Evolutionary conservation across 2,113 vertebrate genomes (phyloP), one percentile per base, ranked within the genome.

Genomic region (Hiodon tergisus): DNA sequence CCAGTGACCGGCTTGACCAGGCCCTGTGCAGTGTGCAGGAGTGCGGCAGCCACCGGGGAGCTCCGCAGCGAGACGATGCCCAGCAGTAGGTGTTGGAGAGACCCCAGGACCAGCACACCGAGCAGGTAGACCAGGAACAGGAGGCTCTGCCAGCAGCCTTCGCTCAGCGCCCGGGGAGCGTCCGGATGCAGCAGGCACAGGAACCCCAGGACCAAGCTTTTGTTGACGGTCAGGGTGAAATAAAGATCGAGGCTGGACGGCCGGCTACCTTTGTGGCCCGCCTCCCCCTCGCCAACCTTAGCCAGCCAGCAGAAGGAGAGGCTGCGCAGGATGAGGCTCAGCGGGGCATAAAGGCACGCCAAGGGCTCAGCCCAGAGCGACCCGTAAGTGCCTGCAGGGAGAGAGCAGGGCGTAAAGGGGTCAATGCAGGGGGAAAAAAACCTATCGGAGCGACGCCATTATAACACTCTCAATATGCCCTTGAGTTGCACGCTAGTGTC

Each of bases 141-240:
- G 68, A 93, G 83, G 60, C 72, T 88, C 62, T 80, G 79, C 91
- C 92, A 93, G 85, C 71, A 90, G 76, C 88, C 82, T 2, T 67
- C 66, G 6, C 46, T 72, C 73, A 91, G 67, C 10, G 86, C 88
- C 16, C 77, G 83, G 6, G 85, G 85, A 17, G 65, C 77, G 60
- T 90, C 84, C 0, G 89, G 88, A 78, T 92, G 92, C 65, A 92
- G 77, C 69, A 89, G 73, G 81, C 91, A 92, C 79, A 92, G 77
- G n/a, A 89, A 73, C 54, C 86, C 85, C 83, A 92, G 82, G 66
- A 92, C 70, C 75, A 85, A 82, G 77, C 80, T 80, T 80, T 87
- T 90, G 80, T 86, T 89, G 47, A 93, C 83, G 73, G 85, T 78
- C 54, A 87, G 85, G 55, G 77, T 72, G 81, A 88, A 88, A 72